Evolutionary conservation across 1,140 invertebrate species (phyloP), one percentile per base, ranked within the genome.

Genomic region (Sycophila sp.): DNA sequence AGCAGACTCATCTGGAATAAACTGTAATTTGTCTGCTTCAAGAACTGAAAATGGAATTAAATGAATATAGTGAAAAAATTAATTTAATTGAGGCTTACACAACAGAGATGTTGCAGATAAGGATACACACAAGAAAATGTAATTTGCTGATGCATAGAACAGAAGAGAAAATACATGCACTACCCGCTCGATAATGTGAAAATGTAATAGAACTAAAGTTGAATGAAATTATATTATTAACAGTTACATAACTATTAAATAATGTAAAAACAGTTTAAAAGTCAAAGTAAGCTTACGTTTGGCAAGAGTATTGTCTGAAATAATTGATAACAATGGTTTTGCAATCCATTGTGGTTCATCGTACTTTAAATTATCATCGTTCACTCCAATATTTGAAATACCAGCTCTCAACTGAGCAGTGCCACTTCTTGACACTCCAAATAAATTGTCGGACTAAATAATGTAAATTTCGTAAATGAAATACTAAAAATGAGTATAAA

Each of bases 291-390:
- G 42, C 75, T 80, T 81, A 87, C 86, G 83, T 67, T 75, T 76
- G 66, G 73, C 77, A 19, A 87, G 76, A 6, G 81, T 78, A 74
- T 83, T 84, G 32, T 83, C 81, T 19, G 82, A 82, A 58, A 87
- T 84, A 19, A 87, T 77, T 13, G 80, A 83, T 17, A 79, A 69
- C 22, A 86, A 40, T 38, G 84, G 84, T 73, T 85, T 86, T 8
- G 79, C 70, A 68, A 74, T 80, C 63, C 74, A 76, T 36, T 81
- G 78, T 69, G 76, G 75, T 75, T 80, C 80, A 69, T 79, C 75
- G 0, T 66, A 70, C 10, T 78, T 79, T 28, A 81, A 65, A 69
- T 71, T 78, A 38, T 62, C 73, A 51, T 82, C 77, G 2, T 78
- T 77, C 5, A 76, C 66, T 30, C 77, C 74, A 10, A 78, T 77